Evolutionary conservation across 2,113 vertebrate genomes (phyloP), one percentile per base, ranked within the genome.

Genomic region (Trochalopteron elliotii): DNA sequence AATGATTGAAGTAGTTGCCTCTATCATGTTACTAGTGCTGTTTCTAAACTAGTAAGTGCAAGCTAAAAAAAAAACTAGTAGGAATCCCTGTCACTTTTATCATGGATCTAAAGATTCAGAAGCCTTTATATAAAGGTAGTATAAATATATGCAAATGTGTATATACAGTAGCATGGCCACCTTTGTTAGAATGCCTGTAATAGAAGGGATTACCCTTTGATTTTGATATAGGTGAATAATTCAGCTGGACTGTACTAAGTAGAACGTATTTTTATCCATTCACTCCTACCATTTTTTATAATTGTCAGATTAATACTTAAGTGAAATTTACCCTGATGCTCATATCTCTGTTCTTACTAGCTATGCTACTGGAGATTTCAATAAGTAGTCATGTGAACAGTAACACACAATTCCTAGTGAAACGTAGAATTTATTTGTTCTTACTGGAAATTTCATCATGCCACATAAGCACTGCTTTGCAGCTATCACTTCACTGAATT

Each of bases 141-240:
- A 97, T 96, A 97, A 94, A 95, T 97, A 97, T 98, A 98, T 98
- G 98, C 97, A 98, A 97, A 97, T 97, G 72, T 98, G 95, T 97
- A 98, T 95, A 97, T 97, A 98, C 70, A 94, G 76, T 93, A 96
- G 97, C 96, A 98, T 97, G 96, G 92, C 91, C 95, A 93, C 92
- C 94, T 96, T 98, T 97, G 89, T 94, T 97, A 97, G 97, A 97
- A 97, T 97, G 97, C 96, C 95, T 97, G 79, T 97, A 94, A 94
- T 93, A 97, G 85, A 97, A 93, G 97, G 95, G 87, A 65, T 95
- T 95, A 95, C 96, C 93, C 91, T 96, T 97, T 91, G 94, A 86
- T 97, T 98, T 97, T 97, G 89, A 96, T 96, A 92, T 92, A 96
- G 96, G 89, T 83, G 95, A 97, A 96, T 97, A 95, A 89, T 97